A percentile compares a stretch with the other conserved stretches of the same genome.
These are phyloP conservation scores for Lethenteron camtschaticum DNA, from an alignment of 2,113 vertebrate genomes.

Conservation along the genomic window DNA sequence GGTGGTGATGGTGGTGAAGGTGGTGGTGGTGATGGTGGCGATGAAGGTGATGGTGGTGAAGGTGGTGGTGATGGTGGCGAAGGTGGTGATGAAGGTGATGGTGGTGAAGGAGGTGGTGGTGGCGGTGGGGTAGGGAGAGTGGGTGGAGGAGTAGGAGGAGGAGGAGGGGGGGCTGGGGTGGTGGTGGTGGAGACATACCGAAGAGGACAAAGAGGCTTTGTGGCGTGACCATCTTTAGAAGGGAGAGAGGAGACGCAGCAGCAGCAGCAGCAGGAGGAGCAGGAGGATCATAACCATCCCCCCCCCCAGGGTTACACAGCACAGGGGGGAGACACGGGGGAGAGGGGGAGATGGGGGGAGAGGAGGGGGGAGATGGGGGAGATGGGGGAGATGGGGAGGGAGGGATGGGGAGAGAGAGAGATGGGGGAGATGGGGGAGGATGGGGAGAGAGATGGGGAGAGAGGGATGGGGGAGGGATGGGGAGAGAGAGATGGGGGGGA, in stretches of 20 bases:
- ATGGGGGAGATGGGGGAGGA: constrained; percentile 16
- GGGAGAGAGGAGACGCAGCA: constrained; percentile 81
- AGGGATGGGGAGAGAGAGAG: constrained; percentile 16
- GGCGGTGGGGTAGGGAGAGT: too few species aligned
- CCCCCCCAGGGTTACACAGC: constrained; percentile 40
- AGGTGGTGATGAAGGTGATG: too few species aligned
- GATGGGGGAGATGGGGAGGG: neutral
- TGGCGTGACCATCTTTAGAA: constrained; percentile 73
- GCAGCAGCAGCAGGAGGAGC: constrained; percentile 74
- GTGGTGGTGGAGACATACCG: constrained; percentile 84
- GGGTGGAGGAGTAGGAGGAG: too few species aligned
- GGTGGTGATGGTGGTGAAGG: too few species aligned
- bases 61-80: too few species aligned
- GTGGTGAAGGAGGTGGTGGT: too few species aligned
- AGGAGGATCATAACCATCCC: constrained; percentile 99
- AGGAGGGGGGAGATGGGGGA: constrained; percentile 7
- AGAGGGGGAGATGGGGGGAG: constrained; percentile 24
- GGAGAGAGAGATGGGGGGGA: constrained; percentile 33
- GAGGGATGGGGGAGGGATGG: constrained; percentile 21
- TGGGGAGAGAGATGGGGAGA: constrained; percentile 21
- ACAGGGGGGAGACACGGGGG: constrained; percentile 30
- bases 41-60: too few species aligned
- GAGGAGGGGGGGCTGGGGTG: constrained; percentile 16
- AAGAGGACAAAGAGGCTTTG: constrained; percentile 76
- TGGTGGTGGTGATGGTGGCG: too few species aligned